Evolutionary conservation across 2,797 vertebrate genomes (phyloP).

Genomic region (Poecile montanus): DNA sequence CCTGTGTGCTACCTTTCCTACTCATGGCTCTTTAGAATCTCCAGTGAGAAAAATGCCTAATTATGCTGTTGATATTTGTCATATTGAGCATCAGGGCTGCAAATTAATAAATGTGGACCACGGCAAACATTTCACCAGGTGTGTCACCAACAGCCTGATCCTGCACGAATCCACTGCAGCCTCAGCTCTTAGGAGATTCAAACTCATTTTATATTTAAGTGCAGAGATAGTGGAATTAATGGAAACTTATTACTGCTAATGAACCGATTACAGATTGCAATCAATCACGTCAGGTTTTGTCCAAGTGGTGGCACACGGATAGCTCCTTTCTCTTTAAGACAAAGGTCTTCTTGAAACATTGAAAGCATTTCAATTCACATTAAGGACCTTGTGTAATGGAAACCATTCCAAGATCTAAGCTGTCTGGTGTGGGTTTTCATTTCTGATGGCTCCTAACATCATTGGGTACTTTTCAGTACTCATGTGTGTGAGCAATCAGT

Average conservation of each 20-base stretch:
- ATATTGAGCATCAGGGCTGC: not conserved
- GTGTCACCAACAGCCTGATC: not conserved
- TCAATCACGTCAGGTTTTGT: conserved; percentile 19
- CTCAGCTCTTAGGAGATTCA: not conserved
- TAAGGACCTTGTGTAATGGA: not conserved
- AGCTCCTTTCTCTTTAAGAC: not conserved
- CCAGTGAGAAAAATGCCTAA: not conserved
- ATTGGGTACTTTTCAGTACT: not conserved
- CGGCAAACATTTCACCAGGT: not conserved
- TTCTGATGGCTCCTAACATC: not conserved
- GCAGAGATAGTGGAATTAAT: conserved; percentile 44
- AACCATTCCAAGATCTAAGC: not conserved
- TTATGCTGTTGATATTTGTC: not conserved
- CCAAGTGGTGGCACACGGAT: not conserved
- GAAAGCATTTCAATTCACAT: conserved; percentile 11
- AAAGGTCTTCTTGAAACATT: conserved; percentile 2
- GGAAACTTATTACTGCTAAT: conserved; percentile 43
- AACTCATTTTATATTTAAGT: conserved; percentile 17
- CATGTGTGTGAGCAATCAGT: not conserved
- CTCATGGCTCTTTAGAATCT: not conserved
- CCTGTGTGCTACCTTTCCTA: not conserved
- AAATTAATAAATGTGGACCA: not conserved
- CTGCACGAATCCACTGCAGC: not conserved
- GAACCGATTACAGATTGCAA: conserved; percentile 10
- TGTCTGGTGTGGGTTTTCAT: not conserved